Percentiles rank a stretch among this genome's conserved stretches.
Evolutionary conservation across 2,888 invertebrate genomes (phyloP).

Genomic region (Hyalella azteca): DNA sequence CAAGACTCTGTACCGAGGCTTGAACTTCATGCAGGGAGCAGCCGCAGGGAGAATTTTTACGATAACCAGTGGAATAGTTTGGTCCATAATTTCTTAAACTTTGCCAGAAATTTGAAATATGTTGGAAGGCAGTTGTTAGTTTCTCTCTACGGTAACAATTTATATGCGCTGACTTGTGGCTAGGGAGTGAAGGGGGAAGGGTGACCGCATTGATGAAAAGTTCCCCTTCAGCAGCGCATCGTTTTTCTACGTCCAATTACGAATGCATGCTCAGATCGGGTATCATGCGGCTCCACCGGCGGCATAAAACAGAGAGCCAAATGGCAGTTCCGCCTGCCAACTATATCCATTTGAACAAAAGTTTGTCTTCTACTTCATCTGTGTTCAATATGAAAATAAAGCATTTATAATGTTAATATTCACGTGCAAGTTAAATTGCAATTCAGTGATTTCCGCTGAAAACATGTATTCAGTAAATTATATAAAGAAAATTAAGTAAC

Average conservation of each 20-base stretch:
- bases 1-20: neutral
- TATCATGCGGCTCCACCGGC: neutral
- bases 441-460: too few relatives aligned
- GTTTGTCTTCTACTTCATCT: too few relatives aligned
- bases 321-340: neutral
- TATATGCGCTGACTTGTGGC: neutral
- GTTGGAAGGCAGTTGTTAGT: slow-evolving; percentile 6
- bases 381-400: too few relatives aligned
- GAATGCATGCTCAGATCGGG: slow-evolving; percentile 28
- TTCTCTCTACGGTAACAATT: neutral
- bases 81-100: slow-evolving; percentile 20
- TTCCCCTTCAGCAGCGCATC: slow-evolving; percentile 14
- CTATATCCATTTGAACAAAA: neutral
- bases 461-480: too few relatives aligned
- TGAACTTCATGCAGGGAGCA: slow-evolving; percentile 15
- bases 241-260: slow-evolving; percentile 34
- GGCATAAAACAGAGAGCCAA: neutral
- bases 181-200: neutral
- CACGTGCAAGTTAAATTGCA: too few relatives aligned
- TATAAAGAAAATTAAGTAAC: too few relatives aligned
- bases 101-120: slow-evolving; percentile 12
- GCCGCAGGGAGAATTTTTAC: slow-evolving; percentile 1
- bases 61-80: slow-evolving; percentile 30
- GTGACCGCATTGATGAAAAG: slow-evolving; percentile 19
- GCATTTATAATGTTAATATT: too few relatives aligned